Base-by-base conservation (phyloP, 2,888 invertebrate species). In the Pediacus dermestoides region DNA sequence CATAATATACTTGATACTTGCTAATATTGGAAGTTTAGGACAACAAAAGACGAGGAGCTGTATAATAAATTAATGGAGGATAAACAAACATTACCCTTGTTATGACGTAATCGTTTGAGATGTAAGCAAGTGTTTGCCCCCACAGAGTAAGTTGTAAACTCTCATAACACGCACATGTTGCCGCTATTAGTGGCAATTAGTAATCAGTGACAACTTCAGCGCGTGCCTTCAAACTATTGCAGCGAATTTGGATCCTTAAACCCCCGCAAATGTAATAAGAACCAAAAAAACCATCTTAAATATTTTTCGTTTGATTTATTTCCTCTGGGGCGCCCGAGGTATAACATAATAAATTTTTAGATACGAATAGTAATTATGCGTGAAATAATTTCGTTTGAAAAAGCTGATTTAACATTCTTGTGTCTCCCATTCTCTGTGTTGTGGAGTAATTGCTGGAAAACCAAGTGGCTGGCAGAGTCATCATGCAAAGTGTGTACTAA, bases 131-230 rank as follows among this genome's bases (percentile, higher is more conserved):
- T 54, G 55, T 54, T 34, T 43, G 39, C 48, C 56, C 50, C 47
- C 46, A 52, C 59, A 64, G 60, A 64, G 60, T 60, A 58, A 64
- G 61, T 64, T 63, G 62, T 61, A 63, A 66, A 66, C 66, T 64
- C 63, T 62, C 59, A 63, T 66, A 66, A 65, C 58, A 59, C 53
- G 61, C 66, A 66, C 64, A 63, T 65, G 66, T 53, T 60, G 58
- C 63, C 63, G 55, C 58, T 63, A 66, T 66, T 67, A 66, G 63
- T 52, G 61, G 64, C 57, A 66, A 66, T 67, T 67, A 66, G 67
- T 65, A 67, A 65, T 66, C 65, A 59, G 60, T 61, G 64, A 61
- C 63, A 64, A 60, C 58, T 60, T 54, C 47, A 55, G 55, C 60
- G 56, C 59, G 60, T 62, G 62, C 57, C 57, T 53, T n/a, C 11